Evolutionary conservation across 2,113 vertebrate genomes (phyloP), one percentile per base, ranked within the genome.

Genomic region (Sialia sialis): DNA sequence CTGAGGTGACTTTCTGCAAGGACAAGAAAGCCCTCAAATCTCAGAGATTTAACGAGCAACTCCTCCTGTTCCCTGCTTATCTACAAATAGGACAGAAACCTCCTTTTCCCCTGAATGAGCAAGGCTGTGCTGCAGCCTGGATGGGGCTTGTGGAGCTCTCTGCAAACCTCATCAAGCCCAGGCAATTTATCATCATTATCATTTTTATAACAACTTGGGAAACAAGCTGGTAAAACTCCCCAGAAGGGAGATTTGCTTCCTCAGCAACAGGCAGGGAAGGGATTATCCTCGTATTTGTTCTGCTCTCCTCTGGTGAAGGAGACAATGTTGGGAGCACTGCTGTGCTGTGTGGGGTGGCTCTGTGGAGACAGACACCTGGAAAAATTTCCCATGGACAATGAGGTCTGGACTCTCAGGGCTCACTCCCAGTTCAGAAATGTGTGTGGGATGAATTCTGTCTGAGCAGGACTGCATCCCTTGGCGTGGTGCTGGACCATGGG

Each of bases 191-290:
- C 41, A 12, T 39, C 11, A 8, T 39, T 76, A 13, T 66, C 13
- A 30, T 30, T 72, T 79, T 41, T 56, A 10, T 49, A 36, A 67
- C 39, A 72, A 36, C 38, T 36, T n/a, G 48, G 68, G 55, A 85
- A 72, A 39, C 32, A 32, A 88, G 60, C 27, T 62, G 55, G 41
- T 75, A 18, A 78, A 92, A 38, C 34, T 48, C 27, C 32, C 30
- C 17, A 44, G 66, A 73, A 85, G 63, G 83, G 86, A 79, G 32
- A 75, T 78, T 90, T 92, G 8, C 70, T 59, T 75, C 66, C 70
- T 82, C 3, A 5, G 66, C 41, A 48, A 39, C 48, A 46, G 63
- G 38, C 10, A 3, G 66, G 69, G 66, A 44, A 82, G 44, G 86
- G 75, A 58, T 87, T 68, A 39, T 13, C n/a, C 39, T 80, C 2